A percentile compares a stretch with the other conserved stretches of the same genome.
Evolutionary conservation across 2,888 invertebrate species (phyloP).

Genomic region (Sipha maydis): DNA sequence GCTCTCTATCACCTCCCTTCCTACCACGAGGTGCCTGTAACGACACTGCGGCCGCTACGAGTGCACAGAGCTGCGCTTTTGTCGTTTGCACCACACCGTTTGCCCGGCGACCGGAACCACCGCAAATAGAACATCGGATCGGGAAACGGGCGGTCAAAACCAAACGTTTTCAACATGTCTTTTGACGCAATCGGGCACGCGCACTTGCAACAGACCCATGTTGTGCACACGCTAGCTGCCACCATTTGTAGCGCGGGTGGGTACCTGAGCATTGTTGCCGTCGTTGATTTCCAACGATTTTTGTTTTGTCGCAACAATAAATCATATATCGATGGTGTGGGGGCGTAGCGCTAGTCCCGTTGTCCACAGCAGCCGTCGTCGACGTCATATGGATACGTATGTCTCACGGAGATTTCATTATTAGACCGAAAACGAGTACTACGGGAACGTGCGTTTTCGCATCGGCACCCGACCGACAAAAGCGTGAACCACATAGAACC

Average conservation of each 20-base stretch:
- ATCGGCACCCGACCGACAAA: neutral
- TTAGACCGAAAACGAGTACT: slow-evolving; percentile 25
- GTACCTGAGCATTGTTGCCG: no score
- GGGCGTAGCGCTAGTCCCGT: no score
- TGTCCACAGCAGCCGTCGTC: no score
- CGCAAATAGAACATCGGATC: neutral
- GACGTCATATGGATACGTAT: no score
- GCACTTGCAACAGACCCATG: neutral
- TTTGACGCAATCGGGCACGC: neutral
- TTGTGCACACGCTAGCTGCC: neutral
- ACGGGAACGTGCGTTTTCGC: neutral
- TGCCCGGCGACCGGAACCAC: neutral
- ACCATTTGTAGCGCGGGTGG: no score
- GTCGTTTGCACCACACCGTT: neutral
- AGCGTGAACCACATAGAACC: neutral
- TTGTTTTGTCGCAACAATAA: no score
- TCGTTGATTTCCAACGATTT: neutral
- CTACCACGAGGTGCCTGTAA: no score
- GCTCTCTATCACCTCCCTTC: neutral
- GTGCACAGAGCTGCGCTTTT: no score
- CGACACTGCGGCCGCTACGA: no score
- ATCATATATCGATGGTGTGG: no score
- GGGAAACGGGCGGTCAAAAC: neutral
- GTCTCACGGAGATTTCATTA: neutral
- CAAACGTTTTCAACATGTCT: slow-evolving; percentile 32